phyloP scores from a whole-genome alignment of 2,113 vertebrate species.

The Sporophila hypoxantha region DNA sequence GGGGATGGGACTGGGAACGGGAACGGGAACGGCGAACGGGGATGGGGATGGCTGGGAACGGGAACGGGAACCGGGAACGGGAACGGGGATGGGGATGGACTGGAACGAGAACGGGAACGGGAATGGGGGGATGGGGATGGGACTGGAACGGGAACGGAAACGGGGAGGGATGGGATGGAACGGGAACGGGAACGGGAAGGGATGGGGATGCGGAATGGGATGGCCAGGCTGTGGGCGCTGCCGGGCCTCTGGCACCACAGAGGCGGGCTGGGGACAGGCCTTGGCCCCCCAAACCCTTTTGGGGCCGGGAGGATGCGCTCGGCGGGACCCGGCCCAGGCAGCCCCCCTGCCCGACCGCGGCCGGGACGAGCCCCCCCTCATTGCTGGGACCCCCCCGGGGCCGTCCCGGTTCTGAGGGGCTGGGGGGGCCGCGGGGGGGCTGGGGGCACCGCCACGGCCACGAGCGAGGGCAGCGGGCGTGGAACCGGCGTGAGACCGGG shows the following conservation, averaged over 20 bases:
- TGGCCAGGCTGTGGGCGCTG: background rate
- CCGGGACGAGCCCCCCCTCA: no score
- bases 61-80: accelerated
- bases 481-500: no score
- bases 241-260: no score
- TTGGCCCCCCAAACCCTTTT: background rate
- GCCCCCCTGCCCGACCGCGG: background rate
- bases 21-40: background rate
- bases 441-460: background rate
- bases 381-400: background rate
- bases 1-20: no score
- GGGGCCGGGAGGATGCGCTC: accelerated
- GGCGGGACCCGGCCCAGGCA: background rate
- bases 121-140: no score
- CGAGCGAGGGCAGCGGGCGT: background rate
- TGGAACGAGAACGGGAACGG: accelerated
- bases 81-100: no score
- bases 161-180: no score
- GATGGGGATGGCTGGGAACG: no score
- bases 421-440: background rate
- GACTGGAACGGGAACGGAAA: accelerated
- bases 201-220: background rate
- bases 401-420: background rate
- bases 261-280: background rate
- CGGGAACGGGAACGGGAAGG: background rate